A percentile compares a stretch with the other conserved stretches of the same genome.
These are phyloP conservation scores for Leptestheria dahalacensis DNA, from an alignment of 1,140 invertebrate genomes.

Conservation along the genomic window DNA sequence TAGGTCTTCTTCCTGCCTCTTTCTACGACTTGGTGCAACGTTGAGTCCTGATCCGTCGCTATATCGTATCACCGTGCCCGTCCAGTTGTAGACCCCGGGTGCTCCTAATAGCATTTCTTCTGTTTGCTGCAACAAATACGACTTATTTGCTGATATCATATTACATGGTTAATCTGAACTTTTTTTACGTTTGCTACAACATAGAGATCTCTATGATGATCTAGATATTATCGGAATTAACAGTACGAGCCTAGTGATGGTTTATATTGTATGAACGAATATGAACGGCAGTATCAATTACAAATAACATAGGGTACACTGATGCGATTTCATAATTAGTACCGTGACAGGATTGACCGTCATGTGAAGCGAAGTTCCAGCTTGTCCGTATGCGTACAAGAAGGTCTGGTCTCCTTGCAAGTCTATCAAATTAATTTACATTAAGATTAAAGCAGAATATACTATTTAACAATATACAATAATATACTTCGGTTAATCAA, in stretches of 20 bases:
- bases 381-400: constrained; percentile 23
- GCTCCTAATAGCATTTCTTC: constrained; percentile 28
- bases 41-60: constrained; percentile 12
- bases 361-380: constrained; percentile 24
- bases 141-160: too few species aligned
- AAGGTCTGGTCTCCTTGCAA: not conserved
- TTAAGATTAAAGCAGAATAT: not conserved
- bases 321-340: constrained; percentile 5
- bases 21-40: constrained; percentile 4
- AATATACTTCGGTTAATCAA: not conserved
- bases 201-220: too few species aligned
- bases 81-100: constrained; percentile 30
- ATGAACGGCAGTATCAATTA: too few species aligned
- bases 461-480: not conserved
- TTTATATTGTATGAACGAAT: too few species aligned
- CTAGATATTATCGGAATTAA: too few species aligned
- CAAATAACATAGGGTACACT: not conserved
- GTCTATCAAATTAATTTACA: not conserved
- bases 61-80: constrained; percentile 21
- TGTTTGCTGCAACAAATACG: constrained; percentile 17
- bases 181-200: too few species aligned
- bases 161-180: too few species aligned
- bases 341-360: constrained; percentile 2
- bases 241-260: too few species aligned
- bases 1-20: constrained; percentile 11